Percentiles rank a stretch among this genome's conserved stretches.
Conservation (phyloP, 2,113 vertebrate species). For the Albula goreensis region DNA sequence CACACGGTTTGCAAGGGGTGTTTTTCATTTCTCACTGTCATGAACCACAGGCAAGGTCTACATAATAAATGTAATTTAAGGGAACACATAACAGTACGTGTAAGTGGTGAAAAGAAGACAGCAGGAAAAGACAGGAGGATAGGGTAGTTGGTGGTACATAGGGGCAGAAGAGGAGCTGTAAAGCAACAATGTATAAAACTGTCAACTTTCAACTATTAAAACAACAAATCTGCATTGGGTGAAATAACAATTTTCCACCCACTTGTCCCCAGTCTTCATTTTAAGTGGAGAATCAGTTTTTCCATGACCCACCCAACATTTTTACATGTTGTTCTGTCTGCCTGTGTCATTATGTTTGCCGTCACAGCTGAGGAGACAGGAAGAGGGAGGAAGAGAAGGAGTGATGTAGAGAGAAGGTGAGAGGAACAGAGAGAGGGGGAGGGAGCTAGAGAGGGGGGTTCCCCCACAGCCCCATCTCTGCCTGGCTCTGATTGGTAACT, state of each 20-base stretch:
- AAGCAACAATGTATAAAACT: neutral
- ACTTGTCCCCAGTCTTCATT: neutral
- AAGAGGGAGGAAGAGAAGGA: constrained; percentile 6
- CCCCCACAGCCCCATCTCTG: constrained; percentile 33
- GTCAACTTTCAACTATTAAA: neutral
- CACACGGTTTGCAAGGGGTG: too few relatives aligned
- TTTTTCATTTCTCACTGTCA: too few relatives aligned
- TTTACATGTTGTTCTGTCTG: neutral
- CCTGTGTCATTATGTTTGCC: constrained; percentile 20
- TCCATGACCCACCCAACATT: constrained; percentile 7
- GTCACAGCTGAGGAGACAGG: constrained; percentile 15
- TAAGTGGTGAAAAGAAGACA: too few relatives aligned
- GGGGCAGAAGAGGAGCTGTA: neutral
- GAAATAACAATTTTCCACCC: neutral
- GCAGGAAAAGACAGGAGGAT: neutral
- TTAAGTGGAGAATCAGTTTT: neutral
- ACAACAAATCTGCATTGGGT: neutral
- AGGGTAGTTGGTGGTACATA: neutral
- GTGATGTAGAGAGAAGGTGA: constrained; percentile 10
- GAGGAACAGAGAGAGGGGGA: neutral
- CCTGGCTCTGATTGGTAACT: constrained; percentile 45
- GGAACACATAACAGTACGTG: too few relatives aligned
- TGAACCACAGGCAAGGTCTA: too few relatives aligned
- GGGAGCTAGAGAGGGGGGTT: neutral
- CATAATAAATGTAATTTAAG: too few relatives aligned